Conservation (phyloP, 2,113 vertebrate genomes). For the Erythrolamprus reginae region DNA sequence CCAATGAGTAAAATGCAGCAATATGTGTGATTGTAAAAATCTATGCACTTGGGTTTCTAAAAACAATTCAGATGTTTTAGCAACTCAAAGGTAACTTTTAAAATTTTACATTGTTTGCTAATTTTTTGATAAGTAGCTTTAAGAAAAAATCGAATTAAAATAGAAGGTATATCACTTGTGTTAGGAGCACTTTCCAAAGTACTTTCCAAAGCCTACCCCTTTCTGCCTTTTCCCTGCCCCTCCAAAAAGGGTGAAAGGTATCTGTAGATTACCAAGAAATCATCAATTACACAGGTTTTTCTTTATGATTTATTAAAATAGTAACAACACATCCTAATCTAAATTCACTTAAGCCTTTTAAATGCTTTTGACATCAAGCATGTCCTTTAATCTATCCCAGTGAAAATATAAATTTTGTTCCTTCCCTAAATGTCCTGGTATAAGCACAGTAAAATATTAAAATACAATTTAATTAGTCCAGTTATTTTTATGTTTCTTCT, state of each 20-base stretch:
- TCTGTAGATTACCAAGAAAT: not conserved
- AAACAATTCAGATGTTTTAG: not conserved
- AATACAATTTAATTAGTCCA: conserved; percentile 50
- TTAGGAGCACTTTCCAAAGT: not conserved
- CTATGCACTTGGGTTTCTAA: not conserved
- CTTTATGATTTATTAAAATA: not conserved
- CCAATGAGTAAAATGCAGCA: not conserved
- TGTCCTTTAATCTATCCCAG: not conserved
- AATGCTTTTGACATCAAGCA: not conserved
- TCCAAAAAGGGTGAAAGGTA: not conserved
- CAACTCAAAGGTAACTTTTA: not conserved
- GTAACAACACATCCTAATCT: not conserved
- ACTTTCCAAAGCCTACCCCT: no score
- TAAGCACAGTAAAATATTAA: conserved; percentile 43
- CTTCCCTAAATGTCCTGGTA: not conserved
- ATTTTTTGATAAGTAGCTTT: not conserved
- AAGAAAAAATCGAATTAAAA: not conserved
- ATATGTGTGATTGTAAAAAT: not conserved
- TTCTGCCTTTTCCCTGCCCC: not conserved
- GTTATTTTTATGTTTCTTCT: conserved; percentile 47
- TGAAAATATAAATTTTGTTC: not conserved
- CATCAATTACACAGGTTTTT: not conserved
- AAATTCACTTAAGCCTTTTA: not conserved
- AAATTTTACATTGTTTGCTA: not conserved
- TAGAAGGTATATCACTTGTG: not conserved